Evolutionary conservation across 2,113 vertebrate species (phyloP).

Genomic region (Camelus dromedarius): DNA sequence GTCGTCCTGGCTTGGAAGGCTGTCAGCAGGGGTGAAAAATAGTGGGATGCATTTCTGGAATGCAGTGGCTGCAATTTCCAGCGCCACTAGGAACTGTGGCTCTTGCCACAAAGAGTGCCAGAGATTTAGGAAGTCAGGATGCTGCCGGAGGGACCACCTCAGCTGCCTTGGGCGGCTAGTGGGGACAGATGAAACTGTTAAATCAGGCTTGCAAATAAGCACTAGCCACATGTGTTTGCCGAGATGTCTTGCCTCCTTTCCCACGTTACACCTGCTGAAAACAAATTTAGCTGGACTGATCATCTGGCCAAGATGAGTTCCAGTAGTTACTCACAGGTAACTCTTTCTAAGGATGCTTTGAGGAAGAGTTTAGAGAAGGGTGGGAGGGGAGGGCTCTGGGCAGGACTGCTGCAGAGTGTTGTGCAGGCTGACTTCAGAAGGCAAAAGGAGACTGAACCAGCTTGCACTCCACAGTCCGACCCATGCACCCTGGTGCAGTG

Average conservation of each 20-base stretch:
- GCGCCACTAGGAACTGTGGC: neutral
- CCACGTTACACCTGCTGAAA: neutral
- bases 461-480: fast-evolving
- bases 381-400: neutral
- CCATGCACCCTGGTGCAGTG: too few relatives aligned
- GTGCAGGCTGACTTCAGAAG: neutral
- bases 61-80: conserved; percentile 13
- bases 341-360: neutral
- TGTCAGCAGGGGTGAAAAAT: neutral
- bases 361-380: neutral
- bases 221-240: neutral
- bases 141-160: neutral
- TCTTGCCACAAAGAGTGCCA: neutral
- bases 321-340: neutral
- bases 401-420: neutral
- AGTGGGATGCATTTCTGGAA: conserved; percentile 5
- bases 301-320: neutral
- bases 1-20: neutral
- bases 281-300: neutral
- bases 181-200: neutral
- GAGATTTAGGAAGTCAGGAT: neutral
- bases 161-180: neutral
- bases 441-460: neutral
- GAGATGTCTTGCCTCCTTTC: neutral
- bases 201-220: neutral